Base-by-base conservation (phyloP, 2,113 vertebrate genomes). In the Lepisosteus osseus region DNA sequence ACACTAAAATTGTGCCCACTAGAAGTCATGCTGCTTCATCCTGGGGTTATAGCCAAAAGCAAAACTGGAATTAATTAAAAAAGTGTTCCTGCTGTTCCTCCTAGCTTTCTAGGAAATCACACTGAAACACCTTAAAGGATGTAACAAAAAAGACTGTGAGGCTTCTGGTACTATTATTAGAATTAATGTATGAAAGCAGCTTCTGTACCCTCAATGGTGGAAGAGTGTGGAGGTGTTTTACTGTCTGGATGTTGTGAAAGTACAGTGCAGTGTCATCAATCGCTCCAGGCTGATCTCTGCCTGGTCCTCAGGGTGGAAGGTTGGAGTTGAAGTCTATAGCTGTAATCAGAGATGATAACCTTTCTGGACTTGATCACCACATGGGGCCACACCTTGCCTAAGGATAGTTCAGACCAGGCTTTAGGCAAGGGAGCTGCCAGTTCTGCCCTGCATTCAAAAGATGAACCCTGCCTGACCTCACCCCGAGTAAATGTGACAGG, bases 291-390 rank as follows among this genome's bases (percentile, higher is more conserved):
- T 51, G 62, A 6, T 8, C 70, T 86, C 83, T 86, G 73, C 69
- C 77, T 56, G 77, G 77, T 84, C 87, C 88, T 88, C 79, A 81
- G 87, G 88, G 87, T 83, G 79, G 82, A 81, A 85, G 85, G 80
- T 87, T 87, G 8, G 59, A 81, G 82, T 81, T 84, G 86, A 88
- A 86, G 86, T 88, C 81, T 83, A 84, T 84, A 76, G 86, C 72
- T 44, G 80, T 81, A 87, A 89, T 92, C 90, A 89, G 83, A 92
- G 88, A 76, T 77, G 85, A 89, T 90, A 92, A 92, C 89, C 88
- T 89, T 83, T 88, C 79, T 80, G 88, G 88, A 90, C 87, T 88
- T 79, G 71, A 69, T 65, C 77, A 78, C 85, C 86, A 86, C 89
- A 84, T 79, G 88, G 89, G 87, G 88, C 86, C 80, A 79, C 85